Base-by-base conservation (phyloP, 2,888 invertebrate species). In the Phaonia tiefii region DNA sequence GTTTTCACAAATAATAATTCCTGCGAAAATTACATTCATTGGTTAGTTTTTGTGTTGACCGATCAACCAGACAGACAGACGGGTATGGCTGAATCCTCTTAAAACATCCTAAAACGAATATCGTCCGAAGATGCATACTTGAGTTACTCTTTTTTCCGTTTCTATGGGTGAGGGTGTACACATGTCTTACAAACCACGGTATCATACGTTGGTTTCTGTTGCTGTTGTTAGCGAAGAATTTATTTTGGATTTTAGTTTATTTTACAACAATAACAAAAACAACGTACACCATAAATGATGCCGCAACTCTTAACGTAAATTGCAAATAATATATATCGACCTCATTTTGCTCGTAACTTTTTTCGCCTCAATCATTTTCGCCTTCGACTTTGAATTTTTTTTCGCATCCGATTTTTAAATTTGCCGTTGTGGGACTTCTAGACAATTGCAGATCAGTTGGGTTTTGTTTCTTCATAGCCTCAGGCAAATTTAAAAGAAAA, bases 261-360 rank as follows among this genome's bases (percentile, higher is more conserved):
- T 65, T 65, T 3, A 42, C 17, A 54, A 44, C 5, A 75, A 65
- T 44, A n/a, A 60, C 26, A 20, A 51, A 0, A 20, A 0, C 65
- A 58, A 60, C 22, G 11, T 56, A 80, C 49, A n/a, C 49, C 31
- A 51, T 60, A 73, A 80, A 80, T 80, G 70, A 70, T 75, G 73
- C 73, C 58, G 70, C 73, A 80, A 73, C 73, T 71, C 69, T 77
- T n/a, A 54, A 51, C 42, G 60, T 42, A 70, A 77, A 74, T 74
- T 69, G 73, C 70, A 77, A 80, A 80, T 70, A 58, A 70, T 74
- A 60, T 56, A 25, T 69, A 67, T 58, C 69, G 76, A 76, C 76
- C 69, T 70, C 76, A 73, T 80, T 80, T 80, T 60, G 22, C 11
- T 31, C 8, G 22, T 54, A 54, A 22, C 49, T 63, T 22, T 66